Evolutionary conservation across 1,140 invertebrate species (phyloP), one percentile per base, ranked within the genome.

Genomic region (Diorhabda sublineata): DNA sequence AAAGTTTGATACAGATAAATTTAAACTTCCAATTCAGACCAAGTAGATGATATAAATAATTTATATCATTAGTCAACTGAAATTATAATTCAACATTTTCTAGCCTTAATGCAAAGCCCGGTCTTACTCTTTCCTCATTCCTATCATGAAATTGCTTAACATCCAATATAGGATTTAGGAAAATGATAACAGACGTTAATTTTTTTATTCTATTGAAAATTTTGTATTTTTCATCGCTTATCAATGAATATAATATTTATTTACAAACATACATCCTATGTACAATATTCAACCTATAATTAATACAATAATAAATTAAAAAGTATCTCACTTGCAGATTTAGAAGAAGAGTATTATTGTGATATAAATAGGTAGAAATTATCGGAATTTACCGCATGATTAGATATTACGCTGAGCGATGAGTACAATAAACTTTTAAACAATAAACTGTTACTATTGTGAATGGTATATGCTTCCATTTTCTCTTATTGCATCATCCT

Each of bases 231-330:
- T 73, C 78, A 77, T 76, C 71, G 73, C 72, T 71, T 73, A 69
- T 75, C 74, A 79, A 78, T 79, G 74, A 77, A 78, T 77, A 77
- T 80, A 75, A 74, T 78, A 77, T 81, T 80, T 82, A 83, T 83
- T 74, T 83, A 82, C 81, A 83, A 82, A 82, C 81, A 83, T 83
- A 83, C 80, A 82, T 73, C 68, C 75, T 79, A 79, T 78, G 73
- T 78, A 79, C 76, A 79, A 52, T 70, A 63, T 72, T 70, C 66
- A 75, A 73, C 69, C 75, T 75, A 73, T 70, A 73, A 68, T 44
- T 68, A 74, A 74, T 73, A 76, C 69, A 76, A 74, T 66, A 74
- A 70, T 74, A 74, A 71, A 70, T 71, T 63, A 76, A 71, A 65
- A 69, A 68, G 71, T 73, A 71, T 74, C 69, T 75, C 71, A 73